Evolutionary conservation across 2,113 vertebrate genomes (phyloP), one percentile per base, ranked within the genome.

Genomic region (Bothrops jararaca): DNA sequence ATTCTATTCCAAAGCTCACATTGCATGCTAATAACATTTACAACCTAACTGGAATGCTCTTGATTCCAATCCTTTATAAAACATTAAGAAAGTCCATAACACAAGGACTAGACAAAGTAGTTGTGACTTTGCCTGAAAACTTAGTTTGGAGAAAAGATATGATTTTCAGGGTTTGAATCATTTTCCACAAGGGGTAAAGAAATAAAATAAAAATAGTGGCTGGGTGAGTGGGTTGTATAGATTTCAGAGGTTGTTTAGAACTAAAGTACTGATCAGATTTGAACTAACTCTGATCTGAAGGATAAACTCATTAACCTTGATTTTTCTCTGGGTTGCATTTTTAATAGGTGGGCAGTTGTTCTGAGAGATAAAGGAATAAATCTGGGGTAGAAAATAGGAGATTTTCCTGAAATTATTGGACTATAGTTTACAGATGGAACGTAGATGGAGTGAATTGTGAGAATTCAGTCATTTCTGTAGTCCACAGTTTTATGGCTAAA

Each of bases 111-210:
- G 52, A 29, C 8, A n/a, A 88, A 13, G 86, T 53, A 88, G 89
- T 91, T 80, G 80, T 48, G 48, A 2, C n/a, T 91, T 48, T 64
- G 93, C 87, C 90, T 86, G 23, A 57, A 57, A 58, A 91, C 10
- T 80, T 57, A 95, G 90, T 90, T 91, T 64, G 60, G 29, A 54
- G 15, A n/a, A 88, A 88, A 88, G 29, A 54, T 88, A 29, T 34
- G 26, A 88, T 53, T 54, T 88, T 18, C 86, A 88, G 9, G 11
- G 18, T 53, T 54, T 88, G 50, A 88, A 88, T 54, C 15, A 54
- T 88, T 88, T 88, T n/a, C 86, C 50, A 88, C 50, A 88, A 53
- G 45, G 22, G 45, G 24, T 23, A 86, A 22, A 42, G 13, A 88
- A 88, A 53, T 52, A 53, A 54, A 53, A 50, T 53, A 29, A 88